Evolutionary conservation across 2,113 vertebrate genomes (phyloP).

Genomic region (Peromyscus californicus): DNA sequence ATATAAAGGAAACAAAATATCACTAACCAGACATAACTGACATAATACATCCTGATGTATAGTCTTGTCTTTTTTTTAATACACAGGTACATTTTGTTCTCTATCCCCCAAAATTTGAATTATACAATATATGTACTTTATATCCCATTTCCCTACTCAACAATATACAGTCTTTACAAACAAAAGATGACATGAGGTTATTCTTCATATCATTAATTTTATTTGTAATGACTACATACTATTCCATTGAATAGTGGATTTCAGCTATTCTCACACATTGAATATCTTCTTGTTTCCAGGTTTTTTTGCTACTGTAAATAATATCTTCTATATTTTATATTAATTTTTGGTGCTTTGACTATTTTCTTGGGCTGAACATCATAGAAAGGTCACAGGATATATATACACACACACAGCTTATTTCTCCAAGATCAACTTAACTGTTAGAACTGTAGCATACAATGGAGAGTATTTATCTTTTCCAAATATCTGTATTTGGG

Average conservation of each 20-base stretch:
- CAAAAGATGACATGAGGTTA: neutral
- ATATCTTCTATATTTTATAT: constrained; percentile 22
- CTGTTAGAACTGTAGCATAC: constrained; percentile 6
- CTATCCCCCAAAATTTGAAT: neutral
- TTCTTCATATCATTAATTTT: constrained; percentile 51
- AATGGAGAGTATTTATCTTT: neutral
- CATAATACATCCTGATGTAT: neutral
- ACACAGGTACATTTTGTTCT: constrained; percentile 2
- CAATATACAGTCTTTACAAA: neutral
- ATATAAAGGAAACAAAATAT: constrained; percentile 65
- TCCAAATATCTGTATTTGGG: neutral
- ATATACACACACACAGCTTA: constrained; percentile 2
- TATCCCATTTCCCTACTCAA: constrained; percentile 1
- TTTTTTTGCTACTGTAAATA: constrained; percentile 49
- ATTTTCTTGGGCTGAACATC: constrained; percentile 48
- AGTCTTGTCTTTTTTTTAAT: neutral
- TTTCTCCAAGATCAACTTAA: constrained; percentile 24
- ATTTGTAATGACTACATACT: constrained; percentile 54
- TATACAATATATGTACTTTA: constrained; percentile 5
- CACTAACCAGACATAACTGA: neutral
- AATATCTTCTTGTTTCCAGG: constrained; percentile 45
- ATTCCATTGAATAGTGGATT: neutral
- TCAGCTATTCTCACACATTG: constrained; percentile 35
- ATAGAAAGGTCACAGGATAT: neutral
- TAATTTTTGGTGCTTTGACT: constrained; percentile 32